A percentile compares a stretch with the other conserved stretches of the same genome.
These are phyloP conservation scores for Drosophila demipolita DNA, from an alignment of 2,888 invertebrate genomes.

Conservation along the genomic window DNA sequence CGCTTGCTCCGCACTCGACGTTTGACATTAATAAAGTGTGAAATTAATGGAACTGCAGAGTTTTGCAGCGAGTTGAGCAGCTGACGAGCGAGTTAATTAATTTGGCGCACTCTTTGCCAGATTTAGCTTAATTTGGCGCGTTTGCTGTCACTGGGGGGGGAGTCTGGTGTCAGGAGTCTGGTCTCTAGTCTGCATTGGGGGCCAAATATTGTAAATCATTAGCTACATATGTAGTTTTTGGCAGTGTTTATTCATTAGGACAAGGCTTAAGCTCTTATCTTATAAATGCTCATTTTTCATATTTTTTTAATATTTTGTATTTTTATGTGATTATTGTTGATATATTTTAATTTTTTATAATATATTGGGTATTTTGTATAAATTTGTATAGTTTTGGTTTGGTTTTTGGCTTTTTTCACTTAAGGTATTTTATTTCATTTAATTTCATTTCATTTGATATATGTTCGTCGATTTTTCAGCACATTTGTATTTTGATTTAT, in stretches of 20 bases:
- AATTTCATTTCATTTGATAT: constrained; percentile 5
- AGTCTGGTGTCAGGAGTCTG: background rate
- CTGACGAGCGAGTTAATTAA: constrained; percentile 40
- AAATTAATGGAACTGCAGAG: constrained; percentile 63
- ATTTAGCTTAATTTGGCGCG: constrained; percentile 37
- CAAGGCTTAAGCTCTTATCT: background rate
- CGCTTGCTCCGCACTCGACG: constrained; percentile 46
- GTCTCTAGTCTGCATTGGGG: constrained; percentile 9
- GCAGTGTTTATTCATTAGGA: constrained; percentile 11
- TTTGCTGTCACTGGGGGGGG: background rate
- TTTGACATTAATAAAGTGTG: constrained; percentile 82
- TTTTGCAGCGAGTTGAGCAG: constrained; percentile 20
- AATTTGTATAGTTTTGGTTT: background rate
- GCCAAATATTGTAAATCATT: constrained; percentile 21
- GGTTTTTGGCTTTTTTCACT: constrained; percentile 6
- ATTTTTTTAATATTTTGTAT: background rate
- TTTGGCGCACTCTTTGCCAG: constrained; percentile 41
- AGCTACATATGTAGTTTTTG: constrained; percentile 16
- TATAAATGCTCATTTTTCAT: background rate
- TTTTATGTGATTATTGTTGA: background rate
- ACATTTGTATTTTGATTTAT: constrained; percentile 20
- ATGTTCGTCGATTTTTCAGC: constrained; percentile 11
- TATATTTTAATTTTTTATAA: background rate
- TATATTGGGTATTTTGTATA: background rate
- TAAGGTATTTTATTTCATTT: background rate